Percentiles rank a stretch among this genome's conserved stretches.
These are phyloP conservation scores for Scaptomyza reducta DNA, from an alignment of 2,888 invertebrate genomes.

Conservation along the genomic window DNA sequence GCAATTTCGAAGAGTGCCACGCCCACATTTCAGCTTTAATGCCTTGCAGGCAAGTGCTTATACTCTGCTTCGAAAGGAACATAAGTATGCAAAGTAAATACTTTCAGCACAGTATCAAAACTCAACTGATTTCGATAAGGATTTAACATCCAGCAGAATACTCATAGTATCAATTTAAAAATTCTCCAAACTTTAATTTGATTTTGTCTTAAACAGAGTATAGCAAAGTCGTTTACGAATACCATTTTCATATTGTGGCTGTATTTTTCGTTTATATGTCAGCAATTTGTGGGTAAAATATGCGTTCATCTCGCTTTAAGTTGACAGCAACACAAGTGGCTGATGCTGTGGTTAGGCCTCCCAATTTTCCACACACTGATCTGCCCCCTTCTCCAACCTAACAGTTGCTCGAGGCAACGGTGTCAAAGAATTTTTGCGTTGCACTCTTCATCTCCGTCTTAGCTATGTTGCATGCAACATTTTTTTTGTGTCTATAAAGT, in stretches of 20 bases:
- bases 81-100: neutral
- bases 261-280: constrained; percentile 14
- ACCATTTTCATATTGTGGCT: neutral
- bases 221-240: too few species aligned
- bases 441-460: constrained; percentile 24
- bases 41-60: constrained; percentile 14
- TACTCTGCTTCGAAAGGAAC: neutral
- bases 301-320: constrained; percentile 39
- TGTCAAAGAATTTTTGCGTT: constrained; percentile 20
- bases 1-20: constrained; percentile 6
- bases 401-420: constrained; percentile 1
- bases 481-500: constrained; percentile 27
- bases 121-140: neutral
- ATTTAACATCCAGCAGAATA: too few species aligned
- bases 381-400: neutral
- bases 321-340: constrained; percentile 53
- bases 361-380: too few species aligned
- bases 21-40: constrained; percentile 13
- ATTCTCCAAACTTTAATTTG: too few species aligned
- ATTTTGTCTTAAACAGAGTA: too few species aligned
- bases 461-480: constrained; percentile 50
- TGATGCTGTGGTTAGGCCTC: constrained; percentile 18
- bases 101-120: neutral
- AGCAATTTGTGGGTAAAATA: constrained; percentile 67
- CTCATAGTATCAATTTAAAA: too few species aligned